These are phyloP conservation scores for Danio albolineatus DNA, from an alignment of 2,797 vertebrate species.

Conservation along the genomic window DNA sequence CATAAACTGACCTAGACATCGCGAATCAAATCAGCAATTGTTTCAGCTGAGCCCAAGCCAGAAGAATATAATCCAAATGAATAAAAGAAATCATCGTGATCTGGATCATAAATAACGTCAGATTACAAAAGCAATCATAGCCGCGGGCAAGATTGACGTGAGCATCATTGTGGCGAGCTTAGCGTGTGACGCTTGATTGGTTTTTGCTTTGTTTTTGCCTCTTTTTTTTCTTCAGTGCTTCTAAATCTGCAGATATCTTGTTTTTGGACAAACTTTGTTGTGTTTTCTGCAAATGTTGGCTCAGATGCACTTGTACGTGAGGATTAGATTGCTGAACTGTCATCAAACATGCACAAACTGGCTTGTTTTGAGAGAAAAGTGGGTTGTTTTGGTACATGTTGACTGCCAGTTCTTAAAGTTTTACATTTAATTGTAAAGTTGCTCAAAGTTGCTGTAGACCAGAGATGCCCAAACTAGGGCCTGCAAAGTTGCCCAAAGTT, in stretches of 20 bases:
- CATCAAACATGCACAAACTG: conserved; percentile 1
- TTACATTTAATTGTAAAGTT: no score
- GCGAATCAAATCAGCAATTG: conserved; percentile 70
- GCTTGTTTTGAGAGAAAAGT: conserved; percentile 1
- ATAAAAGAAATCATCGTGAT: conserved; percentile 66
- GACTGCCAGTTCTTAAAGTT: no score
- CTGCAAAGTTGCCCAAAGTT: no score
- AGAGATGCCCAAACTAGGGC: no score
- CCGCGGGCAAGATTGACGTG: conserved; percentile 69
- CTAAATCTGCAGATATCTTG: conserved; percentile 3
- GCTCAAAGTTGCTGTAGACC: no score
- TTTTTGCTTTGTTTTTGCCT: background rate
- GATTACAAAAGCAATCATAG: conserved; percentile 76
- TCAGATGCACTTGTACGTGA: background rate
- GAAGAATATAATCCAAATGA: conserved; percentile 67
- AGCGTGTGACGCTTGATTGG: conserved; percentile 44
- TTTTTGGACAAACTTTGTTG: background rate
- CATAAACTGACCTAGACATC: conserved; percentile 67
- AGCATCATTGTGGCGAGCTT: conserved; percentile 63
- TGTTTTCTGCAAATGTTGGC: background rate
- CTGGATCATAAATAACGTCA: conserved; percentile 75
- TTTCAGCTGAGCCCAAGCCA: conserved; percentile 67
- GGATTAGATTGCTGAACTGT: conserved; percentile 1
- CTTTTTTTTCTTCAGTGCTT: conserved; percentile 3
- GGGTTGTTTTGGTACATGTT: background rate